These are phyloP conservation scores for Fopius arisanus DNA, from an alignment of 1,140 invertebrate species.

Conservation along the genomic window DNA sequence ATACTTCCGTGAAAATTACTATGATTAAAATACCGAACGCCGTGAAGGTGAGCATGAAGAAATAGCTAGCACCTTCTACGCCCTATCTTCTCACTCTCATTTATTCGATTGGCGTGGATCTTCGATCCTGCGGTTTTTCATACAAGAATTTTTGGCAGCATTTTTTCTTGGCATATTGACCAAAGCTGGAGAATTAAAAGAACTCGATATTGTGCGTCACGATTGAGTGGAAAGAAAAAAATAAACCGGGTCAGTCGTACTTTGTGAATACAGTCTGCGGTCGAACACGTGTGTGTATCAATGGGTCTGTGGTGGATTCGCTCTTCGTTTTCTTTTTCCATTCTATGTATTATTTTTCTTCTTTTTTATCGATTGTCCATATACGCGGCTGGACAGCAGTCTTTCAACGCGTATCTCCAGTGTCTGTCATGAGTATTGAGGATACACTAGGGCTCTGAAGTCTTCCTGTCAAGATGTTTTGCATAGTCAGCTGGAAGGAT, in stretches of 20 bases:
- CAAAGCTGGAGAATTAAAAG: background rate
- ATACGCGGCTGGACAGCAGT: background rate
- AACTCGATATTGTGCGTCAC: constrained; percentile 6
- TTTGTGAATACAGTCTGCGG: constrained; percentile 42
- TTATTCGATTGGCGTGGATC: background rate
- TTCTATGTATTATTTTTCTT: constrained; percentile 2
- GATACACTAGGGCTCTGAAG: background rate
- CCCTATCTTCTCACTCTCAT: background rate
- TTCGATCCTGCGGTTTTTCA: background rate
- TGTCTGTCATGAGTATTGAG: background rate
- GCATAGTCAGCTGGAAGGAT: constrained; percentile 23
- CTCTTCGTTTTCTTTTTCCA: constrained; percentile 4
- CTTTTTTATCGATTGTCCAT: constrained; percentile 15
- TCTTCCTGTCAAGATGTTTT: constrained; percentile 25
- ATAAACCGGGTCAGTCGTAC: constrained; percentile 44
- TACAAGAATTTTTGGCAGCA: background rate
- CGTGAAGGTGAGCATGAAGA: constrained; percentile 12
- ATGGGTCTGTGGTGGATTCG: background rate
- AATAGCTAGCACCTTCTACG: constrained; percentile 8
- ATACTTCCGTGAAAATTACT: constrained; percentile 19
- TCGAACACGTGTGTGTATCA: constrained; percentile 41
- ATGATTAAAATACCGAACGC: constrained; percentile 23
- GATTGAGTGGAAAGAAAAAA: constrained; percentile 36
- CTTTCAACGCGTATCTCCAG: background rate
- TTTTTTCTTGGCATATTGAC: background rate